Evolutionary conservation across 2,888 invertebrate species (phyloP), one percentile per base, ranked within the genome.

Genomic region (Augiades crinisus): DNA sequence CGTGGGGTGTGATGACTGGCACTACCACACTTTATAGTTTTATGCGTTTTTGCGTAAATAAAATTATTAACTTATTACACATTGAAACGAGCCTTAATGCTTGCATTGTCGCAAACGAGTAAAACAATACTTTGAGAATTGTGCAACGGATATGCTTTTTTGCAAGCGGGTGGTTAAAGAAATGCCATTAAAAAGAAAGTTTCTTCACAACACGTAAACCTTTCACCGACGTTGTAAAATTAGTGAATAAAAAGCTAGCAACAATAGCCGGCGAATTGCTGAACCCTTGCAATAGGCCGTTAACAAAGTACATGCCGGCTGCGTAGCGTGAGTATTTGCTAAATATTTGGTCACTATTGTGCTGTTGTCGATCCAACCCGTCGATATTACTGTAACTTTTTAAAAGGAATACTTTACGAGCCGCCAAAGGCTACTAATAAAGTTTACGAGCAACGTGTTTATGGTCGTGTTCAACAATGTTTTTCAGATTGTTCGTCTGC

Each of bases 241-340:
- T 50, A 47, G 59, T 55, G 60, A 60, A 67, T 72, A 73, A 78
- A 75, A 75, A 75, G 68, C 73, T 70, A 71, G 72, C 58, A 64
- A 81, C 81, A 82, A 83, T 69, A 68, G 63, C 56, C 64, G 71
- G 78, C 40, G 40, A 75, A 75, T 81, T 78, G 73, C 72, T 77
- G 69, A 86, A 82, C 85, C 81, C 82, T 81, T 82, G 78, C 81
- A 80, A 81, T 83, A 80, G 81, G 72, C 72, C 60, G 68, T 70
- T 70, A 72, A 79, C 78, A 78, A 72, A 75, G 74, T 75, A 66
- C 70, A 71, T 64, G 68, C 62, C 57, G 63, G n/a, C n/a, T 58
- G 59, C 47, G 55, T 53, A 61, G 64, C 64, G 62, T n/a, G n/a
- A n/a, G n/a, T 77, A 78, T 81, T 85, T 77, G 78, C 75, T 67